Base-by-base conservation (phyloP, 1,140 invertebrate genomes). In the Drosophila arizonae region DNA sequence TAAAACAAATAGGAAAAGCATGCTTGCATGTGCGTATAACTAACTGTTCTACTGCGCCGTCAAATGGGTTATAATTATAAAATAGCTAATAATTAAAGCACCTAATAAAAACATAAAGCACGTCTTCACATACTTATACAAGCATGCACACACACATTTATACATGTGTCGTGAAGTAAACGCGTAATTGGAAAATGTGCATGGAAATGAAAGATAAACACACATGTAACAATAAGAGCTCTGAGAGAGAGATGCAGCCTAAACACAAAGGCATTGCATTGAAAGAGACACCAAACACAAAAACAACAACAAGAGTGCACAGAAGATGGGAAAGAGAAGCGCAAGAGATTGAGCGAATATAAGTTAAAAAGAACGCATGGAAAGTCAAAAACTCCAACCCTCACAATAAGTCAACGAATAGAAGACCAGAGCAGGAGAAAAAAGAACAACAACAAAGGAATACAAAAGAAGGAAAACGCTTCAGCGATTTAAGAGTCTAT, bases 241-340 rank as follows among this genome's bases (percentile, higher is more conserved):
- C 62, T 46, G 74, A 87, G 81, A 82, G 74, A 87, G 74, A 87
- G 81, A 82, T 77, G 72, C 70, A 79, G 72, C 43, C 82, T 68
- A 81, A 87, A 86, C 82, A 86, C 82, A 86, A 86, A 86, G 79
- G 79, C 82, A 52, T 66, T 82, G 76, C 76, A 82, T 81, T 87
- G 54, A 87, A 85, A 78, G 62, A 64, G 60, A 80, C 76, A 71
- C 52, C 57, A 45, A 45, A 17, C 63, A 51, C 63, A 39, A 63
- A 6, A 41, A n/a, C 6, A 28, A 26, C 43, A 61, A 28, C 48
- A 30, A 13, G 13, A 50, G 45, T 8, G 46, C 50, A 50, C 67
- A 36, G 2, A 11, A 48, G 41, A 51, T 17, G 17, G 30, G 39
- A 36, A 58, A 73, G 68, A 62, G 73, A 80, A 65, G 51, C 30